Percentiles rank a stretch among this genome's conserved stretches.
phyloP scores from a whole-genome alignment of 2,113 vertebrate genomes.

The Neotoma lepida region DNA sequence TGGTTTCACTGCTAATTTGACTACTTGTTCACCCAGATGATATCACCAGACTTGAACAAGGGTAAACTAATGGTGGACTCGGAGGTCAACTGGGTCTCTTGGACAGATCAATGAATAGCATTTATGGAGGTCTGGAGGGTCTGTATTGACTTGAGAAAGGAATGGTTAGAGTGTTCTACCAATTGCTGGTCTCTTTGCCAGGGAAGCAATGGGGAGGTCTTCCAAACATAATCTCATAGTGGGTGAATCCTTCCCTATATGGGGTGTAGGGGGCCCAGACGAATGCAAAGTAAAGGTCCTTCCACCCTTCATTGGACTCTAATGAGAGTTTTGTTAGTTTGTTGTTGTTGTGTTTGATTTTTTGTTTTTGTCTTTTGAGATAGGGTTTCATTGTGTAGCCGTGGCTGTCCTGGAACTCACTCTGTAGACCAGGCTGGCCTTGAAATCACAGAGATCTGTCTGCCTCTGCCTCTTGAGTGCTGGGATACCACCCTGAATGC shows the following conservation, averaged over 20 bases:
- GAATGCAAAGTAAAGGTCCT: neutral
- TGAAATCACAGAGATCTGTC: too few species aligned
- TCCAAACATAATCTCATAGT: neutral
- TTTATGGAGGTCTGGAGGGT: neutral
- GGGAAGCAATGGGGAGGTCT: neutral
- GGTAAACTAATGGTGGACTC: neutral
- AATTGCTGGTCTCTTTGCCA: neutral
- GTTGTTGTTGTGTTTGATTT: too few species aligned
- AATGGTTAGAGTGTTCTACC: neutral
- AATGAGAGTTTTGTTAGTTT: neutral
- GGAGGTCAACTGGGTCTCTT: neutral
- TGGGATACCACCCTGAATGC: too few species aligned
- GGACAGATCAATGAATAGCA: neutral
- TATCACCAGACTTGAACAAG: neutral
- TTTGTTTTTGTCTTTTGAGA: too few species aligned
- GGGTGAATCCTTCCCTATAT: neutral
- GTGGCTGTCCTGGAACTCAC: too few species aligned
- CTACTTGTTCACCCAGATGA: neutral
- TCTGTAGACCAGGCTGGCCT: too few species aligned
- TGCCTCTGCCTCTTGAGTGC: too few species aligned
- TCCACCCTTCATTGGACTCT: neutral
- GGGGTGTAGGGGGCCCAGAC: neutral
- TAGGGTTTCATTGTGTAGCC: too few species aligned
- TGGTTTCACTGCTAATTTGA: neutral
- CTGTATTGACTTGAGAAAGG: neutral